Evolutionary conservation across 2,888 invertebrate species (phyloP), one percentile per base, ranked within the genome.

Genomic region (Heliconius ethilla): DNA sequence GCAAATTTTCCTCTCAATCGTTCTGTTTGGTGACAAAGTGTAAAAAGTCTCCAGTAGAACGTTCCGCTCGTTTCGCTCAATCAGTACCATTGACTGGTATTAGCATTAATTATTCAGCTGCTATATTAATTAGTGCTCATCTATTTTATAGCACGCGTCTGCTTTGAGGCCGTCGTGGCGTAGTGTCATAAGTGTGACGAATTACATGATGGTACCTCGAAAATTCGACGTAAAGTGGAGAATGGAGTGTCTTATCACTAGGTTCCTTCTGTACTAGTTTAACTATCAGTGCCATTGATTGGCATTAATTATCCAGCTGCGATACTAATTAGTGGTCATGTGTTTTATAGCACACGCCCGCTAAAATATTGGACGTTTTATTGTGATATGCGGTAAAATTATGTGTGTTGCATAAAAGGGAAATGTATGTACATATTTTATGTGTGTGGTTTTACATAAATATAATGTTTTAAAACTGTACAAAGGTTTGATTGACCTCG

Each of bases 51-150:
- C 33, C 33, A 33, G 0, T 7, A 33, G 33, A 29, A 6, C 29
- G 7, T 7, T 33, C 33, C 1, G 7, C 33, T 33, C 33, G 33
- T 7, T 33, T 33, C 33, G 7, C 33, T 33, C 33, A 33, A 70
- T 62, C 70, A 63, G 63, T 33, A 77, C 63, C 62, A 79, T 73
- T 77, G 78, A 70, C 78, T 76, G 45, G 75, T 70, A 76, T 76
- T 75, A 76, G 72, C 73, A 75, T 76, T 78, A 76, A 82, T 82
- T 78, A 75, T 72, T 79, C 63, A 55, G 37, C 59, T 77, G 51
- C 37, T 55, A 69, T 45, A 72, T 62, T 76, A 76, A 80, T 78
- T 76, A 75, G 75, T 55, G 74, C 69, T 74, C 51, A n/a, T 75
- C 37, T 67, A 69, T 76, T 76, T 78, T 76, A 78, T 69, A 69